Percentiles rank a stretch among this genome's conserved stretches.
Conservation (phyloP, 2,797 vertebrate genomes). For the Coreius guichenoti region DNA sequence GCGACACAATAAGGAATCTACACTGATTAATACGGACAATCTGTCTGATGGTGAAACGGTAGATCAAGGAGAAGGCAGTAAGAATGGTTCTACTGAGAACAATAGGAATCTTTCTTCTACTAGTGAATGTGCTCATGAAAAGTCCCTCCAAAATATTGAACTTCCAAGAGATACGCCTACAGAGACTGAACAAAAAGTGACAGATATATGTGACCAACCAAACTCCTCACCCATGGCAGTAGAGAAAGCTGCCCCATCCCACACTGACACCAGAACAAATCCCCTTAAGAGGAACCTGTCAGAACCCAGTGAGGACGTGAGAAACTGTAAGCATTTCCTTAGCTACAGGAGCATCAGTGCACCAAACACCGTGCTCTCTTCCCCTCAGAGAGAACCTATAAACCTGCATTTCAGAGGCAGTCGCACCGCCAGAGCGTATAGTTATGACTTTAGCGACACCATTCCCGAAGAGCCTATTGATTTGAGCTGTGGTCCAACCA, state of each 20-base stretch:
- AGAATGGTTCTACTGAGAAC: constrained; percentile 71
- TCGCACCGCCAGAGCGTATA: constrained; percentile 52
- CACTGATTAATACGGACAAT: constrained; percentile 60
- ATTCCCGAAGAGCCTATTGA: constrained; percentile 96
- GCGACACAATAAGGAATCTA: constrained; percentile 64
- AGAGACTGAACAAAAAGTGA: constrained; percentile 81
- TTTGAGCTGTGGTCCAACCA: constrained; percentile 91
- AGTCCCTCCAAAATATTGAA: constrained; percentile 69
- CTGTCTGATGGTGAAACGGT: constrained; percentile 38
- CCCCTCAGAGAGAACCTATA: constrained; percentile 82
- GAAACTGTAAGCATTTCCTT: constrained; percentile 83
- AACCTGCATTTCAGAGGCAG: constrained; percentile 75
- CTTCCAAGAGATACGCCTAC: constrained; percentile 76
- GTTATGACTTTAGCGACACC: constrained; percentile 74
- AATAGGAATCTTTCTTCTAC: constrained; percentile 66
- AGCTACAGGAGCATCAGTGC: constrained; percentile 86
- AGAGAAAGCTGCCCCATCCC: constrained; percentile 66
- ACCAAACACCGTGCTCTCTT: constrained; percentile 76
- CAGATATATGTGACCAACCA: constrained; percentile 78
- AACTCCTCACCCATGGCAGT: constrained; percentile 68
- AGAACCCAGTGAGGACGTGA: constrained; percentile 78
- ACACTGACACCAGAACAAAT: constrained; percentile 69
- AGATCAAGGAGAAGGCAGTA: constrained; percentile 46
- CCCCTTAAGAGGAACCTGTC: constrained; percentile 91
- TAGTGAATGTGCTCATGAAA: constrained; percentile 75